A percentile compares a stretch with the other conserved stretches of the same genome.
phyloP scores from a whole-genome alignment of 2,797 vertebrate species.

The Sebastes matsubarae region DNA sequence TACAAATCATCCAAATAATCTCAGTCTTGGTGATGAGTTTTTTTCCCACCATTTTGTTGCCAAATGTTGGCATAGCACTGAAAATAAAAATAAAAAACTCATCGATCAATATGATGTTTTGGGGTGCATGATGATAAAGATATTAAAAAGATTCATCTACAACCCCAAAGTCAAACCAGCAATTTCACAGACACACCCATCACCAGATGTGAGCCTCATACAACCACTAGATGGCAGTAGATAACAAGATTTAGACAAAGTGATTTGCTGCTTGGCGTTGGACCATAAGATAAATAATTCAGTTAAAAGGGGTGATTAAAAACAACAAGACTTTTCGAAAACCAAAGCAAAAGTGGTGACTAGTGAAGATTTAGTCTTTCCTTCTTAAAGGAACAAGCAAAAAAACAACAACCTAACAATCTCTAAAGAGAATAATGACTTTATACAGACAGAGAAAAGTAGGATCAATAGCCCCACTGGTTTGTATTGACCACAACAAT shows the following conservation, averaged over 20 bases:
- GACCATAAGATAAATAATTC: constrained; percentile 3
- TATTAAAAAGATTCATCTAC: not conserved
- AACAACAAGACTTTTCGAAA: constrained; percentile 8
- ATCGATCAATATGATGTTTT: not conserved
- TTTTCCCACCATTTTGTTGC: not conserved
- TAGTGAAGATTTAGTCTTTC: constrained; percentile 38
- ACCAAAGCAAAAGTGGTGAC: constrained; percentile 30
- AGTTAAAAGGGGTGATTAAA: constrained; percentile 35
- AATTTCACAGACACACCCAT: constrained; percentile 52
- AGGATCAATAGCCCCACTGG: constrained; percentile 67
- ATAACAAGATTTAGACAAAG: constrained; percentile 28
- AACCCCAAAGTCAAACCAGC: not conserved
- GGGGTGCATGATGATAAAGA: not conserved
- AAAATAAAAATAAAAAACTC: not conserved
- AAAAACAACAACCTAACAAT: constrained; percentile 24
- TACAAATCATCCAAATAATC: constrained; percentile 30
- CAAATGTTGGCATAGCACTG: not conserved
- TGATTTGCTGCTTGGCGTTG: fast-evolving
- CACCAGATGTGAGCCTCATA: not conserved
- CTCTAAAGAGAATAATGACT: constrained; percentile 56
- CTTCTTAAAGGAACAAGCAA: constrained; percentile 17
- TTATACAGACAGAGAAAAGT: constrained; percentile 54
- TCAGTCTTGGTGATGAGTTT: not conserved
- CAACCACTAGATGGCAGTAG: constrained; percentile 78
- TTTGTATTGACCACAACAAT: constrained; percentile 73